Conservation (phyloP, 2,113 vertebrate species). For the Psittacula cyanocephala region DNA sequence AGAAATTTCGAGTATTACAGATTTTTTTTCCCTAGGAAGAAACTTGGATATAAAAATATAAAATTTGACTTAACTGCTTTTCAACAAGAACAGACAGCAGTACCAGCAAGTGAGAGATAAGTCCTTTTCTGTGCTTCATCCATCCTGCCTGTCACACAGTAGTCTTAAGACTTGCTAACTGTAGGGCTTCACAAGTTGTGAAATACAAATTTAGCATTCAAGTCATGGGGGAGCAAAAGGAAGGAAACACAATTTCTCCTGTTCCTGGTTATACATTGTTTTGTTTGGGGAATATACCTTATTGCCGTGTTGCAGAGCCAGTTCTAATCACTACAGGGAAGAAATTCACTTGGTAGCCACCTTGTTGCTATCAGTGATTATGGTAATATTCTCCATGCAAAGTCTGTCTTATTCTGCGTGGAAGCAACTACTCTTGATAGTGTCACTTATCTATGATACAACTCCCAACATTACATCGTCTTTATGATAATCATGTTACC, state of each 20-base stretch:
- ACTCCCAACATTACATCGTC: background rate
- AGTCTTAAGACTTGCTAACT: background rate
- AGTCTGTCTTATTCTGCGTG: background rate
- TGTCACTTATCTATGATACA: background rate
- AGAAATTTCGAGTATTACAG: background rate
- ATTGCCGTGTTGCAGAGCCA: background rate
- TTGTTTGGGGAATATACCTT: background rate
- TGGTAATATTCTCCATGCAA: background rate
- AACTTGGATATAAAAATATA: background rate
- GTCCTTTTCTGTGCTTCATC: background rate
- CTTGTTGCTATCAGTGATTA: background rate
- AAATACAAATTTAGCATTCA: background rate
- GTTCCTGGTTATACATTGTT: background rate
- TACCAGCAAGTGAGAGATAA: background rate
- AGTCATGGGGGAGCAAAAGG: accelerated
- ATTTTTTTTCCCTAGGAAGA: background rate
- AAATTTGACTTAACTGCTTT: background rate
- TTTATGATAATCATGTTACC: background rate
- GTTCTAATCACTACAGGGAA: background rate
- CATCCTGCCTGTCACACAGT: background rate
- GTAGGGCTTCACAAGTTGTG: background rate
- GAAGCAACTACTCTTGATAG: background rate
- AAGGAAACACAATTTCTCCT: background rate
- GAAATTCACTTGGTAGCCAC: background rate
- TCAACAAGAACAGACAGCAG: background rate